Evolutionary conservation across 2,797 vertebrate genomes (phyloP), one percentile per base, ranked within the genome.

Genomic region (Labeo calbasu): DNA sequence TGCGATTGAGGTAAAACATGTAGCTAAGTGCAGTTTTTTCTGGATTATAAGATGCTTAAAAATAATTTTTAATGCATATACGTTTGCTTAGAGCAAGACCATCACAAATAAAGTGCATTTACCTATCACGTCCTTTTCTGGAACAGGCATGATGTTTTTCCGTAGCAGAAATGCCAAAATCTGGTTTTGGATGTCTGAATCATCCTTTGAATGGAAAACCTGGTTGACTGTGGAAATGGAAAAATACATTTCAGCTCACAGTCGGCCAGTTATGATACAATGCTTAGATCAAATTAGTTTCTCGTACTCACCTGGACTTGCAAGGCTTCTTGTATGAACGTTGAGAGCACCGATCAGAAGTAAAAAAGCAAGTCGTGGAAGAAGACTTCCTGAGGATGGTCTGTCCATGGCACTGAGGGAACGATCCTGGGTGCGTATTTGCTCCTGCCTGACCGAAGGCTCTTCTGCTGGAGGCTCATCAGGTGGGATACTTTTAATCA

Each of bases 161-260:
- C 90, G 91, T 40, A 95, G 88, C 86, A 95, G 81, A 61, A 94
- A 87, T 6, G 92, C 88, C 14, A 95, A 71, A 55, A 96, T 92
- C 88, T 93, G 94, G 88, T 88, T 92, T 71, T 94, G 92, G 40
- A 88, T n/a, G 59, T 93, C 90, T 86, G 86, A 85, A 71, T 91
- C 90, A 5, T 92, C 92, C 87, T 89, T 93, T 63, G 85, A 84
- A 77, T 86, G 91, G 76, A 92, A 91, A 87, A 90, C 81, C 63
- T 86, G 89, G 75, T 91, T 94, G 84, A 89, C 94, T 96, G 89
- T 36, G 2, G 51, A 86, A 68, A 46, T 53, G 43, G 32, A 63
- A 73, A 83, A 4, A 2, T 15, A 0, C 14, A 43, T 13, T 70
- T 63, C 25, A 71, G 46, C 9, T 65, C 46, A 57, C 1, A 79